Conservation (phyloP, 1,140 invertebrate genomes). For the Uloborus diversus region DNA sequence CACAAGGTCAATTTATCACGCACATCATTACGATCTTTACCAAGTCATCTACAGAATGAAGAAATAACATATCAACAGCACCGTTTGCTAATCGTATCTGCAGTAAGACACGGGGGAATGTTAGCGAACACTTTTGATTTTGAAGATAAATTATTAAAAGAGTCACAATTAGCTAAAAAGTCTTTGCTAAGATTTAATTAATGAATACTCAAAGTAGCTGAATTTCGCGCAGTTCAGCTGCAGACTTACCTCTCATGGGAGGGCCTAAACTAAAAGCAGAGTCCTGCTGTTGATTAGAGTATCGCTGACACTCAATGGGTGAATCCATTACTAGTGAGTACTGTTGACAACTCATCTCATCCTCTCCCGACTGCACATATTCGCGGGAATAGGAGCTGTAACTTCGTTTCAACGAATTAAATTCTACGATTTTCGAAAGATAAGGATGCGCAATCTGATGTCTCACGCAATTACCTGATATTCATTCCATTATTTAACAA, state of each 20-base stretch:
- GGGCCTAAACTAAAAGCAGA: not conserved
- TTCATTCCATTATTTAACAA: too few species aligned
- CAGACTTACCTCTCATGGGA: not conserved
- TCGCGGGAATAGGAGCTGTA: too few species aligned
- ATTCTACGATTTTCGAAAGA: too few species aligned
- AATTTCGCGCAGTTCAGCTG: too few species aligned
- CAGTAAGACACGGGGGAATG: not conserved
- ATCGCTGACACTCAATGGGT: not conserved
- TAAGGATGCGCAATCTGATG: too few species aligned
- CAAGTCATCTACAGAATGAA: constrained; percentile 5
- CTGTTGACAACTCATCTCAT: too few species aligned
- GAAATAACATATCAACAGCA: constrained; percentile 11
- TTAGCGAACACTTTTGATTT: constrained; percentile 27
- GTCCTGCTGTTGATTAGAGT: not conserved
- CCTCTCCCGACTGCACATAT: too few species aligned
- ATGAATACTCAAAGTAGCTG: not conserved
- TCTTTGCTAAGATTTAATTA: constrained; percentile 30
- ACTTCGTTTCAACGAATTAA: too few species aligned
- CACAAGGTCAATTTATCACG: constrained; percentile 40
- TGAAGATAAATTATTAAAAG: constrained; percentile 20
- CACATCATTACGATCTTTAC: constrained; percentile 15
- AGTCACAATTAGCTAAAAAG: constrained; percentile 31
- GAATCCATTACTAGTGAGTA: too few species aligned
- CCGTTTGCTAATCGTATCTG: constrained; percentile 7
- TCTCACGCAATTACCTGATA: too few species aligned